Evolutionary conservation across 1,140 invertebrate species (phyloP).

Genomic region (Dysdera silvatica): DNA sequence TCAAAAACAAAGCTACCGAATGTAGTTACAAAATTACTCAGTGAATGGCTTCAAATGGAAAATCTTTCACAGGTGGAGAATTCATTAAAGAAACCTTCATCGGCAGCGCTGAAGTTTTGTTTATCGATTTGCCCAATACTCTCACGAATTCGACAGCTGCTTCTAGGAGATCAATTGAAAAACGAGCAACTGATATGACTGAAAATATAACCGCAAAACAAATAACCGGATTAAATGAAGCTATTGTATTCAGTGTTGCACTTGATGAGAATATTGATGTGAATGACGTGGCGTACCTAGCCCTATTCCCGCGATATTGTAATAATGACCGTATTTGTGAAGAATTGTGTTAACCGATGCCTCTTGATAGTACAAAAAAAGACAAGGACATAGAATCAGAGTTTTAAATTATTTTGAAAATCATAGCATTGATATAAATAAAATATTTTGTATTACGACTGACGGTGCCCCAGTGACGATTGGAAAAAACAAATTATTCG

Average conservation of each 20-base stretch:
- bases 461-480: too few species aligned
- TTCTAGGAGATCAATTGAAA: not conserved
- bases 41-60: not conserved
- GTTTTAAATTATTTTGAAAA: too few species aligned
- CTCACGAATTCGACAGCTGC: not conserved
- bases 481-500: too few species aligned
- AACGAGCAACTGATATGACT: not conserved
- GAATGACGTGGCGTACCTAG: not conserved
- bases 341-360: not conserved
- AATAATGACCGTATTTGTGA: not conserved
- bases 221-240: not conserved
- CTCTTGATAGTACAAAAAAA: not conserved
- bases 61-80: not conserved
- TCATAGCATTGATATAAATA: too few species aligned
- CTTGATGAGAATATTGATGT: not conserved
- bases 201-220: not conserved
- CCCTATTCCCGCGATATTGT: not conserved
- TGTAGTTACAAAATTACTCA: not conserved
- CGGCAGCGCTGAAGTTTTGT: not conserved
- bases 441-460: too few species aligned
- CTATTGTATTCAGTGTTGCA: not conserved
- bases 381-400: not conserved
- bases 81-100: not conserved
- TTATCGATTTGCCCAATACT: not conserved
- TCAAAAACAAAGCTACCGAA: not conserved